phyloP scores from a whole-genome alignment of 2,888 invertebrate genomes.

The Crocallis elinguaria region DNA sequence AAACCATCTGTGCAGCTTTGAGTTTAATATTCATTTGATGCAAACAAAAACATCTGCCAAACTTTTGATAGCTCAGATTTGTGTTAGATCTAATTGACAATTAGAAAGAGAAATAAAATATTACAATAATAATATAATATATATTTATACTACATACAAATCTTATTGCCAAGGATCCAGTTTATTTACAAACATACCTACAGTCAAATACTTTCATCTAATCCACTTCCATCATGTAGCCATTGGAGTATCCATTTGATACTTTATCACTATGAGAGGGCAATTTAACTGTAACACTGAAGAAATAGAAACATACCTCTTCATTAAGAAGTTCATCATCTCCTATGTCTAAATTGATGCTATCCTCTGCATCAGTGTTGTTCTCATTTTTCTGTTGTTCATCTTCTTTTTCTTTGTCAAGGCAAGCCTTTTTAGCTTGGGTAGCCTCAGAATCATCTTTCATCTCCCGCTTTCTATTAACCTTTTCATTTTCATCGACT shows the following conservation, averaged over 20 bases:
- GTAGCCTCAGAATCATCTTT: slow-evolving; percentile 66
- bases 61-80: slow-evolving; percentile 17
- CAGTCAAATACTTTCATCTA: slow-evolving; percentile 40
- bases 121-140: slow-evolving; percentile 31
- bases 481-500: slow-evolving; percentile 62
- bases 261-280: slow-evolving; percentile 54
- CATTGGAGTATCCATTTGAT: slow-evolving; percentile 56
- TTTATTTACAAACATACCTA: slow-evolving; percentile 11
- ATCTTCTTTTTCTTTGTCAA: slow-evolving; percentile 68
- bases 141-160: slow-evolving; percentile 35
- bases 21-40: slow-evolving; percentile 12
- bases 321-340: slow-evolving; percentile 92
- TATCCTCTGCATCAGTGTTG: slow-evolving; percentile 90
- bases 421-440: slow-evolving; percentile 68
- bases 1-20: slow-evolving; percentile 23
- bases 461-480: slow-evolving; percentile 68
- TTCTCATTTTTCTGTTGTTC: slow-evolving; percentile 79
- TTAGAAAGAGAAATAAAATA: slow-evolving; percentile 54
- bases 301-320: slow-evolving; percentile 87
- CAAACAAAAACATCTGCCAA: slow-evolving; percentile 8
- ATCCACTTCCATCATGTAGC: slow-evolving; percentile 75
- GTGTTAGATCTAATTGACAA: slow-evolving; percentile 52
- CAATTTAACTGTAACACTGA: slow-evolving; percentile 71
- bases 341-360: slow-evolving; percentile 91
- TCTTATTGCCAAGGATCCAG: slow-evolving; percentile 4